A percentile compares a stretch with the other conserved stretches of the same genome.
These are phyloP conservation scores for Drosophila repleta DNA, from an alignment of 1,140 invertebrate genomes.

Conservation along the genomic window DNA sequence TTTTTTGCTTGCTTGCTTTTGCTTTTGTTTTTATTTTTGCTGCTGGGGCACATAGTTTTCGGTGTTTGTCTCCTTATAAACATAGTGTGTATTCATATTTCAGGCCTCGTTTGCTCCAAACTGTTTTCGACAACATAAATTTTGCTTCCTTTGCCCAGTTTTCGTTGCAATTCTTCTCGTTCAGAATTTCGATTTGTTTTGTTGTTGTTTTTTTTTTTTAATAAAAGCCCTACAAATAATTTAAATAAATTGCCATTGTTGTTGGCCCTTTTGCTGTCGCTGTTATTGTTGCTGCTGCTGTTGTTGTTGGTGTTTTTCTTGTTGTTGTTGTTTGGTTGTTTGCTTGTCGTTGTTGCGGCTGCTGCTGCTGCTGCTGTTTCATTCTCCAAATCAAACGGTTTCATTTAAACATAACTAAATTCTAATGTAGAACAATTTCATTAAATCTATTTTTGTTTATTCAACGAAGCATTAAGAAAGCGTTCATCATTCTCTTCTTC, in stretches of 20 bases:
- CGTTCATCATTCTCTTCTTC: conserved; percentile 25
- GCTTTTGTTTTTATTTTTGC: neutral
- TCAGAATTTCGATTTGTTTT: conserved; percentile 38
- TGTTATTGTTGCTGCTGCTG: neutral
- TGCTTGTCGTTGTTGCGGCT: conserved; percentile 14
- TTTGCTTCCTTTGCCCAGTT: conserved; percentile 5
- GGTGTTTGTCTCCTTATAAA: no score
- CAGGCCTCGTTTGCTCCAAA: conserved; percentile 44
- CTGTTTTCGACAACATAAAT: conserved; percentile 26
- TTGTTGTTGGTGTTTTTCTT: conserved; percentile 8
- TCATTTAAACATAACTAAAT: conserved; percentile 69
- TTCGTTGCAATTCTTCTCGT: neutral
- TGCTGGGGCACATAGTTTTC: neutral
- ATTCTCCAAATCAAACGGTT: conserved; percentile 33
- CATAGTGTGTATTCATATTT: conserved; percentile 23
- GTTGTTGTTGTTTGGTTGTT: neutral
- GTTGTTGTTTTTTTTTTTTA: neutral
- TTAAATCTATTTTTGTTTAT: conserved; percentile 56
- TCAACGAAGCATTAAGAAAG: conserved; percentile 66
- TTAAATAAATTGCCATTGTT: conserved; percentile 28
- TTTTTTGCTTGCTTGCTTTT: conserved; percentile 33
- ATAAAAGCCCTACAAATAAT: conserved; percentile 47
- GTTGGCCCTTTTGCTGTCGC: no score
- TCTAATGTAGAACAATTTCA: conserved; percentile 77
- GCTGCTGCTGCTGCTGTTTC: conserved; percentile 20